These are phyloP conservation scores for Cephalopterus ornatus DNA, from an alignment of 2,113 vertebrate species.

Conservation along the genomic window DNA sequence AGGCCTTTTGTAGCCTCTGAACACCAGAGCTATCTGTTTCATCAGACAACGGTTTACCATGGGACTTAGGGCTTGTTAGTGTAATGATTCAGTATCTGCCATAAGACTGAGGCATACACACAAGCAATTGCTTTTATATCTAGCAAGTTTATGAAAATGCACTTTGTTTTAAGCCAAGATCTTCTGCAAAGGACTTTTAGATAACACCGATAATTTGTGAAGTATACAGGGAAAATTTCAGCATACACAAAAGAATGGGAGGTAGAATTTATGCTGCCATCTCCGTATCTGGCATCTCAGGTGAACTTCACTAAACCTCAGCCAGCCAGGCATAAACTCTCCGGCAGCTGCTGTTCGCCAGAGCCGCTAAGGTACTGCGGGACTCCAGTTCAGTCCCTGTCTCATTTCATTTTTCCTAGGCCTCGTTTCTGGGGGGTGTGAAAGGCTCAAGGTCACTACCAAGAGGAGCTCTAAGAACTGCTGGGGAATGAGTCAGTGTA, in stretches of 20 bases:
- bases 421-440: not conserved
- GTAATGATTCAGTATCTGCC: not conserved
- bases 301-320: not conserved
- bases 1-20: not conserved
- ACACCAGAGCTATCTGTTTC: slow-evolving; percentile 7
- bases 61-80: slow-evolving; percentile 11
- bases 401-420: not conserved
- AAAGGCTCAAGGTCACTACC: not conserved
- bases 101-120: not conserved
- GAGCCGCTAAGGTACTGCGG: not conserved
- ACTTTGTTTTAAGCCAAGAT: not conserved
- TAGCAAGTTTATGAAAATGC: not conserved
- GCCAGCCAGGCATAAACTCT: not conserved
- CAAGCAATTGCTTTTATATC: not conserved
- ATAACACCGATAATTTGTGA: not conserved
- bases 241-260: not conserved
- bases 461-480: not conserved
- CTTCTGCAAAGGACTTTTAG: not conserved
- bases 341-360: not conserved
- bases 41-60: not conserved
- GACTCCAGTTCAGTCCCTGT: not conserved
- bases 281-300: not conserved
- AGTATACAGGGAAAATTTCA: not conserved
- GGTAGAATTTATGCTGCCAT: not conserved
- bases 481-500: not conserved